phyloP scores from a whole-genome alignment of 2,888 invertebrate species.

The Blomia tropicalis region DNA sequence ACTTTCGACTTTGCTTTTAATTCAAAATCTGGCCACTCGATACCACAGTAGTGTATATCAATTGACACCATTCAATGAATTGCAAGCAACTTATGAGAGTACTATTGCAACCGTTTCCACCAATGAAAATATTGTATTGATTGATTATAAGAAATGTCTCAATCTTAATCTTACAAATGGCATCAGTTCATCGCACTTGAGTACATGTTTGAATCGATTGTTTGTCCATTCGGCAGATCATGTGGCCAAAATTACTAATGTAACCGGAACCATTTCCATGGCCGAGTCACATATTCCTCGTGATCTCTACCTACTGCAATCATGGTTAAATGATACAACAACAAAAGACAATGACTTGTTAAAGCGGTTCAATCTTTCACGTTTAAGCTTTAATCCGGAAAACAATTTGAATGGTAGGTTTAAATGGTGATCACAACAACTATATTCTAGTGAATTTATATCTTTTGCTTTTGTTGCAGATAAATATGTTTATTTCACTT shows the following conservation, averaged over 20 bases:
- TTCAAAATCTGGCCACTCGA: background rate
- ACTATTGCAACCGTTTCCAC: background rate
- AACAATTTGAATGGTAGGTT: background rate
- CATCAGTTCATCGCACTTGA: background rate
- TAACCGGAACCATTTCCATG: background rate
- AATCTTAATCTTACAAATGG: background rate
- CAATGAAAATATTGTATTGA: background rate
- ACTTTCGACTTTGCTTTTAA: background rate
- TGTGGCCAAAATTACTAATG: background rate
- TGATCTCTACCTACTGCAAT: background rate
- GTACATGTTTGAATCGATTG: background rate
- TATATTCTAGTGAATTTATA: background rate
- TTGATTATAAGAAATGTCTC: constrained; percentile 2
- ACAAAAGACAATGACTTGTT: background rate
- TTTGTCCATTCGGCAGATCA: background rate
- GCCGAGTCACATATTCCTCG: background rate
- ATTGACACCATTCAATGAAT: constrained; percentile 3
- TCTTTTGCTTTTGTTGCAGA: background rate
- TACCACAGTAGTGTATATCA: constrained; percentile 10
- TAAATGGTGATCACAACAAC: background rate
- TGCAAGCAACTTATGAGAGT: background rate
- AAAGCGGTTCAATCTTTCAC: background rate
- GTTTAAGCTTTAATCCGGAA: background rate
- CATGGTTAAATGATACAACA: background rate
- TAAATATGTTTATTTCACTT: background rate